Conservation (phyloP, 2,888 invertebrate species). For the Serripes groenlandicus region DNA sequence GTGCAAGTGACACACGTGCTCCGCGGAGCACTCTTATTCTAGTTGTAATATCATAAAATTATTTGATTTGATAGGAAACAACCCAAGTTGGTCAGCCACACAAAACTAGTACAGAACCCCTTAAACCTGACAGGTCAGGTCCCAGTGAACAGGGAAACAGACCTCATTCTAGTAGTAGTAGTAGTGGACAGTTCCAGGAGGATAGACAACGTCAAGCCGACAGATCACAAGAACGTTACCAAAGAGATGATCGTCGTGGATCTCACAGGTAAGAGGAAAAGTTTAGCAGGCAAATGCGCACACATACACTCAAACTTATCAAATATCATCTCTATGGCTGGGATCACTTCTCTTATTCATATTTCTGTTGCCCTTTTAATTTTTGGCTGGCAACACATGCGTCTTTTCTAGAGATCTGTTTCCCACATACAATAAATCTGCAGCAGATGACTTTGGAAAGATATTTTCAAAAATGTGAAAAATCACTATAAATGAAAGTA, state of each 20-base stretch:
- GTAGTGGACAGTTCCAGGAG: background rate
- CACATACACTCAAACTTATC: no score
- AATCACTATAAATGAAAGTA: no score
- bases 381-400: no score
- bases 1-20: background rate
- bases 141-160: background rate
- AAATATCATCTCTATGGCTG: no score
- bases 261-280: background rate
- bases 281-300: no score
- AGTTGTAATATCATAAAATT: no score
- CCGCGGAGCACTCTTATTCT: background rate
- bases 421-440: no score
- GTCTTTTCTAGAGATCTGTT: no score
- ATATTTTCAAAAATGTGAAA: no score
- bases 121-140: background rate
- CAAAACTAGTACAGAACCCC: background rate
- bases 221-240: constrained; percentile 22
- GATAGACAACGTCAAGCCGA: background rate
- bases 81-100: background rate
- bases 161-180: background rate
- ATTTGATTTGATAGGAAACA: background rate
- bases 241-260: constrained; percentile 2
- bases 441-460: no score
- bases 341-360: no score
- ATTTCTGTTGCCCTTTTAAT: no score